Base-by-base conservation (phyloP, 2,888 invertebrate genomes). In the Drosophila mayaguana region DNA sequence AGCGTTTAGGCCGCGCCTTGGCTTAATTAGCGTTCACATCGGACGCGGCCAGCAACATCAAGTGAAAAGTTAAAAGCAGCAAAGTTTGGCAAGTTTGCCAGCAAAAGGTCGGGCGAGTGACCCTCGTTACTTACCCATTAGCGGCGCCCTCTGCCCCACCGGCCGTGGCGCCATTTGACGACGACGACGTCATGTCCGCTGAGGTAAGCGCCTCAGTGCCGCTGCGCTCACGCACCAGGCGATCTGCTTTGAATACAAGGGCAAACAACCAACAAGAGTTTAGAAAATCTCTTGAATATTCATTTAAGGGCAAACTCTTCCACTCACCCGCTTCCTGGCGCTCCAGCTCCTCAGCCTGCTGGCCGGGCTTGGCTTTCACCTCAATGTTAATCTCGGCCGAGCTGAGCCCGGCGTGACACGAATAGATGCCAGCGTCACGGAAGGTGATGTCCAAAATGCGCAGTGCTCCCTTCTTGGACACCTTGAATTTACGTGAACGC, bases 391-490 rank as follows among this genome's bases (percentile, higher is more conserved):
- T 95, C 90, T 96, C 96, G 0, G 97, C 97, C 63, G 95, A 95
- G 56, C 97, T 96, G 54, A 96, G 94, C 1, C 97, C 97, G 12
- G 97, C 97, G 56, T 96, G 95, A 90, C 98, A 98, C 0, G 97
- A 96, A 91, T 98, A 98, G 6, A 96, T 94, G 2, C 98, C 98
- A 62, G 96, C 96, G 92, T 98, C 98, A 3, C 96, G 94, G 80
- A 96, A 95, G 0, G 96, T 95, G 8, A 98, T 95, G 51, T 96
- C 96, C 66, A 96, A 95, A 69, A 98, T 97, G 69, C 97, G 95
- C 18, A 98, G 94, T 32, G 97, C 97, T 16, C 98, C 98, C 93
- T 98, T 98, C 90, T 96, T 97, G 14, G 97, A 97, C 60, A 97
- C 96, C 92, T 97, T 97, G 85, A 96, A 96, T 83, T 97, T 97